These are phyloP conservation scores for Drosophila auraria DNA, from an alignment of 1,140 invertebrate genomes.

Conservation along the genomic window DNA sequence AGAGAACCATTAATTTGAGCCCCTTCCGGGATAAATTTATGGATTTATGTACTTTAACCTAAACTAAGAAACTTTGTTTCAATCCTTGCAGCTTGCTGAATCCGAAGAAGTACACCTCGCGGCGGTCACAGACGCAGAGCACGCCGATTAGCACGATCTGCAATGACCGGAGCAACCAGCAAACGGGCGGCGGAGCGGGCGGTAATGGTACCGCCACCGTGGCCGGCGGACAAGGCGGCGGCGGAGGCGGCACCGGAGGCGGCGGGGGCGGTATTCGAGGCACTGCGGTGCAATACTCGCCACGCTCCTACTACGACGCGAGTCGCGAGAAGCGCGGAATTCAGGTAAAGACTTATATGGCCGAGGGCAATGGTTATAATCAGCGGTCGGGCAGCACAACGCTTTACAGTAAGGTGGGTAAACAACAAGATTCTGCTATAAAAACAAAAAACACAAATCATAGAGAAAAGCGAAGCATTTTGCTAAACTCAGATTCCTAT, in stretches of 20 bases:
- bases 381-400: conserved; percentile 90
- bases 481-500: conserved; percentile 58
- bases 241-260: conserved; percentile 29
- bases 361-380: conserved; percentile 95
- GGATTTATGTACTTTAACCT: background rate
- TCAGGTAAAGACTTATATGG: conserved; percentile 98
- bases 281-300: conserved; percentile 85
- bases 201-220: conserved; percentile 53
- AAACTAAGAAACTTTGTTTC: background rate
- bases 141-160: conserved; percentile 84
- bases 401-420: conserved; percentile 95
- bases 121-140: conserved; percentile 83
- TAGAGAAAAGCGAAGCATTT: conserved; percentile 42
- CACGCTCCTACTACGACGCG: conserved; percentile 85
- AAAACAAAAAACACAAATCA: conserved; percentile 54
- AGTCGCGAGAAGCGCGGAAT: conserved; percentile 87
- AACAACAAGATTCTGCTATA: conserved; percentile 51
- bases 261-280: conserved; percentile 67
- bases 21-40: no score
- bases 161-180: conserved; percentile 81
- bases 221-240: conserved; percentile 40
- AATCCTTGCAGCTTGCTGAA: conserved; percentile 84
- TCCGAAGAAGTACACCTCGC: conserved; percentile 86
- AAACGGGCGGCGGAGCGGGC: conserved; percentile 60
- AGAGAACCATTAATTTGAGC: no score